Base-by-base conservation (phyloP, 2,113 vertebrate species). In the Ameiurus melas region DNA sequence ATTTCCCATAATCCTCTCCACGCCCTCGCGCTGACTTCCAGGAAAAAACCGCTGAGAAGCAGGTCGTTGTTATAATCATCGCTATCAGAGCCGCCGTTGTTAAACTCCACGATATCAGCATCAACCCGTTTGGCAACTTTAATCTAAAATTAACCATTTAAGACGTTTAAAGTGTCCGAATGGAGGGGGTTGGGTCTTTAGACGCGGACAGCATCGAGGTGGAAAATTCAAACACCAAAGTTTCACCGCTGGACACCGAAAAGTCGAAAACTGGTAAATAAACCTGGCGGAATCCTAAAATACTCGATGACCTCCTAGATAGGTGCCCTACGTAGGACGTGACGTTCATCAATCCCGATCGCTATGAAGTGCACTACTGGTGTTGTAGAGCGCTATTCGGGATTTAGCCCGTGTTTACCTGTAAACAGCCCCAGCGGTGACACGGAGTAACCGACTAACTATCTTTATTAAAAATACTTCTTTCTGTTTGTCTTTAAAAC, bases 181-280 rank as follows among this genome's bases (percentile, higher is more conserved):
- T 95, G 95, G 95, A 94, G 30, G 92, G 91, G 0, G 93, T 92
- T 13, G 95, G 95, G 86, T 92, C 93, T 16, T 92, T 94, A 81
- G 93, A 94, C 51, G 93, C 94, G 60, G 92, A 94, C n/a, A 91
- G 89, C 47, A 43, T 91, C 55, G 94, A 93, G 33, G 92, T 91
- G 83, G 93, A 94, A 13, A 93, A 87, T 47, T 94, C 93, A 71
- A 92, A 94, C 16, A 89, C 92, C 20, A 90, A 90, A 25, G 83
- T 90, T 87, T 92, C 90, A 6, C 86, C 51, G 68, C 70, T 89
- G 88, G 94, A 94, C 51, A 36, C 68, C 4, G 94, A 95, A 80
- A 94, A 93, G 90, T 85, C 88, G 1, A 95, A 94, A 94, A 91
- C 93, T 91, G 95, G 94, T 96, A 71, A 89, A 68, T 43, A 12